Percentiles rank a stretch among this genome's conserved stretches.
These are phyloP conservation scores for Stegophylla sp. DNA, from an alignment of 2,888 invertebrate genomes.

Conservation along the genomic window DNA sequence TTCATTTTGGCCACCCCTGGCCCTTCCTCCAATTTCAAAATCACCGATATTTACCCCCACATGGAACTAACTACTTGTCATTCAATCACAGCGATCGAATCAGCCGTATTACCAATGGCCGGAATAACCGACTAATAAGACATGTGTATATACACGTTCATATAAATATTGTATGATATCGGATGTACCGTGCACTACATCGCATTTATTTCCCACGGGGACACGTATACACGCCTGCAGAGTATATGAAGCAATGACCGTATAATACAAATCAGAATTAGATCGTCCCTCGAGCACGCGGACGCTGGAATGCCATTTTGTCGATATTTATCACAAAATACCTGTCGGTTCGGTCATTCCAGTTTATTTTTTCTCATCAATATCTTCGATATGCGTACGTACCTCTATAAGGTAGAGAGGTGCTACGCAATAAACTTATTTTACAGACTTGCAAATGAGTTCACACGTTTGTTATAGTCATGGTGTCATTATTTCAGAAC, in stretches of 20 bases:
- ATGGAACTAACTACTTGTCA: too few relatives aligned
- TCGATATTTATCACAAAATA: neutral
- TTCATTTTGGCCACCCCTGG: neutral
- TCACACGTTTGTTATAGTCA: too few relatives aligned
- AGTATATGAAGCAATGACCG: neutral
- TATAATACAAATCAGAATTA: constrained; percentile 20
- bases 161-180: neutral
- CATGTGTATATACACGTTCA: neutral
- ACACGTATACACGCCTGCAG: neutral
- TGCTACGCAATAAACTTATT: too few relatives aligned
- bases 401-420: too few relatives aligned
- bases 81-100: neutral
- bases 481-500: too few relatives aligned
- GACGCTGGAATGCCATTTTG: neutral
- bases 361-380: too few relatives aligned
- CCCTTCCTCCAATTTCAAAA: too few relatives aligned
- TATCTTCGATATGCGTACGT: too few relatives aligned
- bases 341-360: neutral
- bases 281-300: neutral
- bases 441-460: too few relatives aligned
- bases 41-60: too few relatives aligned
- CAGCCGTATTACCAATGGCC: neutral
- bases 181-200: neutral
- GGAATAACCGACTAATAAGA: constrained; percentile 17
- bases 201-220: constrained; percentile 37